A percentile compares a stretch with the other conserved stretches of the same genome.
phyloP scores from a whole-genome alignment of 2,888 invertebrate genomes.

The Hydriomena furcata region DNA sequence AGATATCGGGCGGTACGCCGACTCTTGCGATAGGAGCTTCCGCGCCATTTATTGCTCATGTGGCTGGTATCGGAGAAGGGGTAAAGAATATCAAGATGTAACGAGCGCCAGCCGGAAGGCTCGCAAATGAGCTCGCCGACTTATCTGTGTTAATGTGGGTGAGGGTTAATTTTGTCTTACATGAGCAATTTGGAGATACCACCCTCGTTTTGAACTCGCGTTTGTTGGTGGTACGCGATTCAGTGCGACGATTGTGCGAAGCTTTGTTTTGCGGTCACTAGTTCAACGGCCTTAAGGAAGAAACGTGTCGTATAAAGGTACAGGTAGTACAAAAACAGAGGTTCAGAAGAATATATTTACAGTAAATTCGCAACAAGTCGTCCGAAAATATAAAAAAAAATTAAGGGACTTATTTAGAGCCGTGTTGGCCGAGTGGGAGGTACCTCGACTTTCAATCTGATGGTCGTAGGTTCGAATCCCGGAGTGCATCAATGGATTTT shows the following conservation, averaged over 20 bases:
- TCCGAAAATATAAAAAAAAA: no score
- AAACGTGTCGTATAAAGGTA: no score
- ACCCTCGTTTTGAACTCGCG: constrained; percentile 61
- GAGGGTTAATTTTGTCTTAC: constrained; percentile 83
- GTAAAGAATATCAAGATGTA: constrained; percentile 84
- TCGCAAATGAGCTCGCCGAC: constrained; percentile 83
- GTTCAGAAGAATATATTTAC: no score
- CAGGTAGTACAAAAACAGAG: no score
- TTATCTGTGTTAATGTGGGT: constrained; percentile 82
- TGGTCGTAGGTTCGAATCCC: no score
- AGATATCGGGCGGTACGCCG: constrained; percentile 71
- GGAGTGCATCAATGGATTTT: no score
- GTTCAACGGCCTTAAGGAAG: neutral
- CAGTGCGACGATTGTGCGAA: constrained; percentile 40
- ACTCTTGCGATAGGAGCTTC: constrained; percentile 74
- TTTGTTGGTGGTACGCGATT: constrained; percentile 55
- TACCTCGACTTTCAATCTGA: no score
- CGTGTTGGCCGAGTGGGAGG: no score
- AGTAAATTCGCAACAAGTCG: no score
- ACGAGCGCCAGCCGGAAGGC: constrained; percentile 81
- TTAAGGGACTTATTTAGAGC: no score
- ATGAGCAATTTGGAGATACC: constrained; percentile 81
- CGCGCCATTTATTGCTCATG: constrained; percentile 83
- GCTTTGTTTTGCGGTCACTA: constrained; percentile 38
- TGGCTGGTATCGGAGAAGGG: constrained; percentile 80